Base-by-base conservation (phyloP, 2,113 vertebrate species). In the Scomber colias region DNA sequence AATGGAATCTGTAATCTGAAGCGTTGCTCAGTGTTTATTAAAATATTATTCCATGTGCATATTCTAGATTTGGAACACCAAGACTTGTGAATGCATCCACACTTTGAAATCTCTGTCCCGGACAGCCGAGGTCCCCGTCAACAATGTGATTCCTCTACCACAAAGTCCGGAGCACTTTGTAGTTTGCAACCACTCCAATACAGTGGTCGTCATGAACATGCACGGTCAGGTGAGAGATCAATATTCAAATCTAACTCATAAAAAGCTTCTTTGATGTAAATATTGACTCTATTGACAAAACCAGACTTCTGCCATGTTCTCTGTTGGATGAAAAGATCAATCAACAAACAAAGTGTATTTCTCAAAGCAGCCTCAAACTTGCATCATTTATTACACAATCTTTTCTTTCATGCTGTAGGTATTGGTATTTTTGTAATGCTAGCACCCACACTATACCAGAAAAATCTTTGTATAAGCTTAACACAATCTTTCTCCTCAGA, bases 121-220 rank as follows among this genome's bases (percentile, higher is more conserved):
- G 0, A 95, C 96, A 12, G 95, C 96, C 19, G 97, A 97, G 54
- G 97, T 98, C 77, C 98, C 98, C 0, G 97, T 99, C 83, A 98
- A 99, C 92, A 97, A 95, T 14, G 98, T 99, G 61, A 95, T 97
- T 74, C 93, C 96, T 45, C 95, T 99, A 27, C 97, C 97, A 46
- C 98, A 99, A 91, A 98, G 97, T 65, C 97, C 98, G 2, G 97
- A 99, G 75, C 97, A 98, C 89, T 99, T 99, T 0, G 96, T 99
- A 49, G 96, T 99, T 76, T 99, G 98, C 81, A 99, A 98, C 93
- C 95, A 97, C 75, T 99, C 98, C 0, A 97, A 96, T 82, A 98
- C 96, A 0, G 96, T 98, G 0, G 96, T 98, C 84, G 95, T 99
- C 82, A 97, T 99, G 97, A 98, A 96, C 94, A 97, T 97, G 96